Percentiles rank a stretch among this genome's conserved stretches.
phyloP scores from a whole-genome alignment of 2,888 invertebrate genomes.

The Strigamia maritima region DNA sequence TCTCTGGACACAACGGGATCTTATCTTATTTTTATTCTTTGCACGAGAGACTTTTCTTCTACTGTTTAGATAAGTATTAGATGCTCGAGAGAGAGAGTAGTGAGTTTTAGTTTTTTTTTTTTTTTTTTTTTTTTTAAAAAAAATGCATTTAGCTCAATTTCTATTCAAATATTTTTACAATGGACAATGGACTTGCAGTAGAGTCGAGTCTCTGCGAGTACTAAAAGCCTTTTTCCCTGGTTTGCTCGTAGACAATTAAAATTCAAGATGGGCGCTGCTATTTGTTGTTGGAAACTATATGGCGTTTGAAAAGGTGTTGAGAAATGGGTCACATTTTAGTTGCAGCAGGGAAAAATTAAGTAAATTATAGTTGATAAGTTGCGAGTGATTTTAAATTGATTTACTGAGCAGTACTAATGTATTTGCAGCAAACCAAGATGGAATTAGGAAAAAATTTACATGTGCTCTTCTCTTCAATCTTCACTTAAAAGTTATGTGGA shows the following conservation, averaged over 20 bases:
- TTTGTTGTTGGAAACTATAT: not conserved
- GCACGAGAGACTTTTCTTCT: not conserved
- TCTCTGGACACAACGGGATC: not conserved
- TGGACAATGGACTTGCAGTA: not conserved
- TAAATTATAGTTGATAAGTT: not conserved
- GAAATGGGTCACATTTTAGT: not conserved
- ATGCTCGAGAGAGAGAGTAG: not conserved
- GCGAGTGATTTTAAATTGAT: not conserved
- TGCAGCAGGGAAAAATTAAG: not conserved
- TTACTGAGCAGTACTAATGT: not conserved
- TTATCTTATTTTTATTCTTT: not conserved
- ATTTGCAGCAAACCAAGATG: not conserved
- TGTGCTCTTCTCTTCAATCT: not conserved
- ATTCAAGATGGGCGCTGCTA: not conserved
- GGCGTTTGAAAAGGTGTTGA: not conserved
- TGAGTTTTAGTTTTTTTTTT: no score
- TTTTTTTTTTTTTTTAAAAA: not conserved
- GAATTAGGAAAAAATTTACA: not conserved
- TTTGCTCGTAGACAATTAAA: not conserved
- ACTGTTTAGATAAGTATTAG: not conserved
- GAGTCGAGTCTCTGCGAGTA: not conserved
- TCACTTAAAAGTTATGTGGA: not conserved
- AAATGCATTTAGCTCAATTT: not conserved
- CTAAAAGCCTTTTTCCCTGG: not conserved
- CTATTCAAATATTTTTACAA: not conserved